Evolutionary conservation across 2,797 vertebrate genomes (phyloP), one percentile per base, ranked within the genome.

Genomic region (Sebastes matsubarae): DNA sequence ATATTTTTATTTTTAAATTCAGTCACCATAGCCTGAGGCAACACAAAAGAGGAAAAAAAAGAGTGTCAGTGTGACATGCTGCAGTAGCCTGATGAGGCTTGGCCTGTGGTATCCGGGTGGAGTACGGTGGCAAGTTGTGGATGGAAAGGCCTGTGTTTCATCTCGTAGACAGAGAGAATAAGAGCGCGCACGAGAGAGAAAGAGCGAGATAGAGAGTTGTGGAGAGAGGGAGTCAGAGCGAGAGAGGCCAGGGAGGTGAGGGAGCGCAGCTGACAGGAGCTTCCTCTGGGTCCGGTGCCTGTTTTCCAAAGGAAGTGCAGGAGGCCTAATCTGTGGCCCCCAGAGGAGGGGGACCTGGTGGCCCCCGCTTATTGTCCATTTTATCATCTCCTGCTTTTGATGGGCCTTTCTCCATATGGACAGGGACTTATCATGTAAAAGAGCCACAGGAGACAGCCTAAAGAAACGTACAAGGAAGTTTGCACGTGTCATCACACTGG

Each of bases 311-410:
- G 96, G 96, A 96, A 96, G 92, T 93, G 84, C 93, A 95, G 95
- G 95, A 97, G 97, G 97, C 96, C 96, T 97, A 97, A 97, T 97
- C 96, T 96, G 92, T 89, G 85, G 94, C 92, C 96, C 93, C 95
- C 87, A 93, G 94, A 95, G 95, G 86, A 93, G 90, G 83, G 92
- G 89, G 91, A 90, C 92, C 89, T 83, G 80, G 87, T 92, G 93
- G 92, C 88, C 91, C 91, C 91, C 68, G 79, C 92, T 95, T 94
- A 95, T 96, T 96, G 95, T 96, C 95, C 91, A 88, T 87, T 94
- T 95, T 96, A 96, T 96, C 94, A 94, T 93, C 87, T 87, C 84
- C 82, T 89, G 81, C 92, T 93, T 93, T 91, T 91, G 90, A 94
- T 93, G 92, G 89, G 86, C 68, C 84, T 85, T 88, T 84, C 81